Evolutionary conservation across 1,140 invertebrate genomes (phyloP).

Genomic region (Andrena cerasifolii): DNA sequence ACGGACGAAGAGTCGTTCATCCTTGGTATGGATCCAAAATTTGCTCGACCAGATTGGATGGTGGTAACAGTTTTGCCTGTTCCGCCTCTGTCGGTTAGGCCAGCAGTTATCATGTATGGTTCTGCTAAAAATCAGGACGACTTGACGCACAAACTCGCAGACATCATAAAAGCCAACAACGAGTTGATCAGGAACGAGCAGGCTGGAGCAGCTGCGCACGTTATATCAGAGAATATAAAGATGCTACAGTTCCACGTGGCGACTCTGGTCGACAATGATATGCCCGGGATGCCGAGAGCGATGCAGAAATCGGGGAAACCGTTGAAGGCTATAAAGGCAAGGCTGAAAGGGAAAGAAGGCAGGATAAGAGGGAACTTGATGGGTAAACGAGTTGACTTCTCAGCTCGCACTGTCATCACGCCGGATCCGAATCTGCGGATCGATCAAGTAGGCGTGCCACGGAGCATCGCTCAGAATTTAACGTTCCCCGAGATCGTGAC

Average conservation of each 20-base stretch:
- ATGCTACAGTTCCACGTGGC: slow-evolving; percentile 99
- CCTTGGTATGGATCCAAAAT: slow-evolving; percentile 97
- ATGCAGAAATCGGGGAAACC: slow-evolving; percentile 99
- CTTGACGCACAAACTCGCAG: slow-evolving; percentile 98
- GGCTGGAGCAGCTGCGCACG: slow-evolving; percentile 97
- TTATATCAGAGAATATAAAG: slow-evolving; percentile 98
- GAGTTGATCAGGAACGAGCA: slow-evolving; percentile 97
- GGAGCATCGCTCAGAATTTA: slow-evolving; percentile 99
- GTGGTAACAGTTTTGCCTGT: slow-evolving; percentile 98
- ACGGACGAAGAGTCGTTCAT: slow-evolving; percentile 98
- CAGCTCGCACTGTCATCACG: slow-evolving; percentile 99
- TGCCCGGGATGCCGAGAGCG: slow-evolving; percentile 98
- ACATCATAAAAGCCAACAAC: slow-evolving; percentile 99
- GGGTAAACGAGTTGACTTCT: slow-evolving; percentile 99
- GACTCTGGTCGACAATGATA: slow-evolving; percentile 98
- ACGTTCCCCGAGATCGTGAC: slow-evolving; percentile 99
- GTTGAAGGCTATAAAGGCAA: slow-evolving; percentile 97
- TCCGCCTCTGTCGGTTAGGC: slow-evolving; percentile 95
- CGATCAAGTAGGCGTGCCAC: slow-evolving; percentile 99
- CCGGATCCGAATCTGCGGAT: slow-evolving; percentile 99
- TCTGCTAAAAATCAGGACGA: slow-evolving; percentile 99
- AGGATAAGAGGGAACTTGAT: slow-evolving; percentile 99
- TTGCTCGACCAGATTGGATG: slow-evolving; percentile 99
- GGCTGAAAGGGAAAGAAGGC: slow-evolving; percentile 97
- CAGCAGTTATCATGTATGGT: slow-evolving; percentile 99